Evolutionary conservation across 2,888 invertebrate species (phyloP), one percentile per base, ranked within the genome.

Genomic region (Nymphalis polychloros): DNA sequence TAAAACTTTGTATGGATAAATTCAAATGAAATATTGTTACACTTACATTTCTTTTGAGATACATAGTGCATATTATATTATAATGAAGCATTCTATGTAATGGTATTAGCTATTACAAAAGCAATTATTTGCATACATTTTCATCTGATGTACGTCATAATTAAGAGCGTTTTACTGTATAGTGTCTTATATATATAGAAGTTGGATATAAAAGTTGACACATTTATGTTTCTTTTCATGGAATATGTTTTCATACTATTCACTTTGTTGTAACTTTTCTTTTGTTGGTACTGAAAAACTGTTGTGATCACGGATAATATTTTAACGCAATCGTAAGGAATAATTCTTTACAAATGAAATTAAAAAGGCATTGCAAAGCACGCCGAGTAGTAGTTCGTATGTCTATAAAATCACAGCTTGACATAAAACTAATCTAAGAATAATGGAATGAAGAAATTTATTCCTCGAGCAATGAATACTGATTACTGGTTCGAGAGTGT

Each of bases 381-480:
- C 13, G 4, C 13, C 13, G 2, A 13, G 13, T 3, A 41, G 41
- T 13, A 41, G 13, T 4, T 41, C 13, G 13, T 41, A 13, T 41
- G 41, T 41, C 41, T 20, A 47, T 35, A 52, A 60, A 64, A 69
- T 55, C 59, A 27, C 53, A 20, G 19, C 20, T 48, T 31, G 64
- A 64, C 47, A 67, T 50, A 63, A 31, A 63, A 49, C 55, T 59
- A 27, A 59, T 46, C 35, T 63, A 66, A 63, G 23, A 59, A 64
- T 61, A 71, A 55, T 47, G 68, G 62, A 64, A 62, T 46, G 57
- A 62, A 66, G 68, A 74, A 73, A 75, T 77, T 71, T 76, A 77
- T 77, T 75, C 69, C 65, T 69, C 63, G 64, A 69, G 61, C 70
- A 70, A 73, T 77, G 74, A 73, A 73, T 75, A 72, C 63, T 57